phyloP scores from a whole-genome alignment of 1,140 invertebrate species.

The Cyphomyrmex costatus region DNA sequence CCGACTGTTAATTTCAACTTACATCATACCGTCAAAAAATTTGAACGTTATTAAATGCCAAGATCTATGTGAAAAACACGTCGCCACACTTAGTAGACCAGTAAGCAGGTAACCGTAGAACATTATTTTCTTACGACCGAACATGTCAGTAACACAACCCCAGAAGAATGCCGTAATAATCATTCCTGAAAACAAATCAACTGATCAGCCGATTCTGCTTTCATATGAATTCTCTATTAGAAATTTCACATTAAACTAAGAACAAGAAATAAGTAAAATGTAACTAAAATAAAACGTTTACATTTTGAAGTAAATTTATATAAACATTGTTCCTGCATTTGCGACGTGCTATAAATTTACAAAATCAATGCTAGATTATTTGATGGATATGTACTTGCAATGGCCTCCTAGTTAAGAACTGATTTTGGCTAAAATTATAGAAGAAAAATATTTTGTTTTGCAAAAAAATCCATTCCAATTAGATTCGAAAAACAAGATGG shows the following conservation, averaged over 20 bases:
- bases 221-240: not conserved
- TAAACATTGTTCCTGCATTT: not conserved
- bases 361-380: constrained; percentile 27
- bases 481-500: not conserved
- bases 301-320: not conserved
- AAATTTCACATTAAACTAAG: not conserved
- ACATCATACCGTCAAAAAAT: constrained; percentile 89
- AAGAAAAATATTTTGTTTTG: not conserved
- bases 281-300: not conserved
- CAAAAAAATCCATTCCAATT: not conserved
- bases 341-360: not conserved
- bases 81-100: constrained; percentile 85
- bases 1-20: constrained; percentile 68
- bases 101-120: constrained; percentile 87
- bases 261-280: not conserved
- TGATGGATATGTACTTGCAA: not conserved
- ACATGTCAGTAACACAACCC: constrained; percentile 91
- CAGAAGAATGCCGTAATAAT: constrained; percentile 88
- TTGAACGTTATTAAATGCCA: constrained; percentile 87
- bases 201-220: not conserved
- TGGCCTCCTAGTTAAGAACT: constrained; percentile 1
- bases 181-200: constrained; percentile 85
- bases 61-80: constrained; percentile 87
- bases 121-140: constrained; percentile 88
- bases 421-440: not conserved